These are phyloP conservation scores for Rana temporaria DNA, from an alignment of 2,113 vertebrate genomes.

Conservation along the genomic window DNA sequence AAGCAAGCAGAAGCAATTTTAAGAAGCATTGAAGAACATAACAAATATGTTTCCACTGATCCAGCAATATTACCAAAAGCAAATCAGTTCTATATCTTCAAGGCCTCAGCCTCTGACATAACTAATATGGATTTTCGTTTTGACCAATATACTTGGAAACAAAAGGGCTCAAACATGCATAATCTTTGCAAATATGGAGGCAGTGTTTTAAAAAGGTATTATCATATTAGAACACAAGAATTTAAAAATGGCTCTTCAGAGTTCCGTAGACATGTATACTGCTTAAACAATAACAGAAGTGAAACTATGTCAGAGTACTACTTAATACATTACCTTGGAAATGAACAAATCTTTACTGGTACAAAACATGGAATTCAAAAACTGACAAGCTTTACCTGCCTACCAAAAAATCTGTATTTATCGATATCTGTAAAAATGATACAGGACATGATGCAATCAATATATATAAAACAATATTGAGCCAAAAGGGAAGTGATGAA, in stretches of 20 bases:
- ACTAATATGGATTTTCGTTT: slow-evolving; percentile 6
- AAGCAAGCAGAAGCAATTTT: not conserved
- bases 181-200: slow-evolving; percentile 7
- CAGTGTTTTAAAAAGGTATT: slow-evolving; percentile 4
- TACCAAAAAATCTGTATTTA: not conserved
- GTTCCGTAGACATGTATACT: not conserved
- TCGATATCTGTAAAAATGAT: not conserved
- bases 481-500: not conserved
- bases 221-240: slow-evolving; percentile 6
- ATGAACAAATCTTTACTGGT: not conserved
- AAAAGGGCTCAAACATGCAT: not conserved
- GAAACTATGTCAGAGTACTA: not conserved
- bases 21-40: not conserved
- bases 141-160: slow-evolving; percentile 21
- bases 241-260: slow-evolving; percentile 7
- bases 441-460: not conserved
- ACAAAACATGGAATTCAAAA: slow-evolving; percentile 7
- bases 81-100: slow-evolving; percentile 12
- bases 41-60: not conserved
- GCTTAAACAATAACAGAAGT: slow-evolving; percentile 1
- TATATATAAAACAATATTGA: slow-evolving; percentile 4
- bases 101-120: not conserved
- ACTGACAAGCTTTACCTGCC: not conserved
- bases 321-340: not conserved
- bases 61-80: slow-evolving; percentile 10